Evolutionary conservation across 2,113 vertebrate genomes (phyloP).

Genomic region (Pelvicachromis taeniatus): DNA sequence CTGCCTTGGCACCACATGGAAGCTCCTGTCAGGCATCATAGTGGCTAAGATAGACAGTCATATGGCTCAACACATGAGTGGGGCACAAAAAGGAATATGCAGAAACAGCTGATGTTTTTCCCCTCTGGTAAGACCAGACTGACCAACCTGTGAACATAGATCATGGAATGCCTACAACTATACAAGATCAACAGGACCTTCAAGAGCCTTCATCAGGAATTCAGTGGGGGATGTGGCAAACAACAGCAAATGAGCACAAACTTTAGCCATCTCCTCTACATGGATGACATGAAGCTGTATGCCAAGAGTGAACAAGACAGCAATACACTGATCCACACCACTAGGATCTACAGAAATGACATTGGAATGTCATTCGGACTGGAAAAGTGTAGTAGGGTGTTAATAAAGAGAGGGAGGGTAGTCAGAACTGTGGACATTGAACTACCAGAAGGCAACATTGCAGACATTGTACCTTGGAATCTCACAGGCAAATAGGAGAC

Average conservation of each 20-base stretch:
- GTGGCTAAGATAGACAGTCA: neutral
- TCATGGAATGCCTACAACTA: neutral
- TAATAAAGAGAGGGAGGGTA: neutral
- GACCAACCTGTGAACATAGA: neutral
- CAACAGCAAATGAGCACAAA: neutral
- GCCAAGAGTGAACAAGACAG: neutral
- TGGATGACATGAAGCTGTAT: neutral
- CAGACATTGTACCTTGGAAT: neutral
- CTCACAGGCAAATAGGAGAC: neutral
- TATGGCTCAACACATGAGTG: neutral
- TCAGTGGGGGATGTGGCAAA: neutral
- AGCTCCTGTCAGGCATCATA: neutral
- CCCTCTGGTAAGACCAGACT: neutral
- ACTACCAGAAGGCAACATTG: neutral
- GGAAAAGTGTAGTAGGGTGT: neutral
- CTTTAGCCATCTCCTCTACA: neutral
- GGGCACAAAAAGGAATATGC: neutral
- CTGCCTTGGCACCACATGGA: neutral
- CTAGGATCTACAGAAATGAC: neutral
- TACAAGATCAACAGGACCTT: neutral
- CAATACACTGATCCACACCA: neutral
- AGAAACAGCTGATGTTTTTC: too few species aligned
- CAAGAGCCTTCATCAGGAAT: neutral
- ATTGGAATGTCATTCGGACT: neutral
- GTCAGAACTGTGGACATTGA: neutral